Evolutionary conservation across 2,113 vertebrate species (phyloP).

Genomic region (Indri indri): DNA sequence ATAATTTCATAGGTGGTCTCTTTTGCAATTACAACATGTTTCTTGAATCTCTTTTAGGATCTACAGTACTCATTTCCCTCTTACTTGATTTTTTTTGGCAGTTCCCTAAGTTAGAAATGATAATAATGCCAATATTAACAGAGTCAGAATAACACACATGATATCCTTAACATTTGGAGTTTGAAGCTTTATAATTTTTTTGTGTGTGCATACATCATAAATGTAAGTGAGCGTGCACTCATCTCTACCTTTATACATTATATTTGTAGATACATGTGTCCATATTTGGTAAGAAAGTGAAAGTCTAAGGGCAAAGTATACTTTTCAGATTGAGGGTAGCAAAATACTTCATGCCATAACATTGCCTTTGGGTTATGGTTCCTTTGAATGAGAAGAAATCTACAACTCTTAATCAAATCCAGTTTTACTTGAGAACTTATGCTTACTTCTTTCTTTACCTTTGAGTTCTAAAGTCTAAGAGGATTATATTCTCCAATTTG

Average conservation of each 20-base stretch:
- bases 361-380: not conserved
- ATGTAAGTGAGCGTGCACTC: not conserved
- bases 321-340: not conserved
- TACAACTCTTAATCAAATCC: not conserved
- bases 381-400: not conserved
- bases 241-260: not conserved
- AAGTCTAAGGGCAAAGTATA: not conserved
- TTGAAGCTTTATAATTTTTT: not conserved
- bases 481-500: not conserved
- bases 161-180: not conserved
- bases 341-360: not conserved
- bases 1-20: not conserved
- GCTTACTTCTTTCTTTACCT: not conserved
- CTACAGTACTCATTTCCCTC: not conserved
- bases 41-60: not conserved
- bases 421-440: not conserved
- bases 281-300: not conserved
- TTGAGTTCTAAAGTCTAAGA: not conserved
- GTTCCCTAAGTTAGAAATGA: not conserved
- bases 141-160: not conserved
- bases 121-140: not conserved
- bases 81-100: not conserved
- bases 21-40: not conserved
- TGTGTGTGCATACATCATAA: not conserved
- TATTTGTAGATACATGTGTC: not conserved